Conservation (phyloP, 2,888 invertebrate genomes). For the Limnephilus auricula region DNA sequence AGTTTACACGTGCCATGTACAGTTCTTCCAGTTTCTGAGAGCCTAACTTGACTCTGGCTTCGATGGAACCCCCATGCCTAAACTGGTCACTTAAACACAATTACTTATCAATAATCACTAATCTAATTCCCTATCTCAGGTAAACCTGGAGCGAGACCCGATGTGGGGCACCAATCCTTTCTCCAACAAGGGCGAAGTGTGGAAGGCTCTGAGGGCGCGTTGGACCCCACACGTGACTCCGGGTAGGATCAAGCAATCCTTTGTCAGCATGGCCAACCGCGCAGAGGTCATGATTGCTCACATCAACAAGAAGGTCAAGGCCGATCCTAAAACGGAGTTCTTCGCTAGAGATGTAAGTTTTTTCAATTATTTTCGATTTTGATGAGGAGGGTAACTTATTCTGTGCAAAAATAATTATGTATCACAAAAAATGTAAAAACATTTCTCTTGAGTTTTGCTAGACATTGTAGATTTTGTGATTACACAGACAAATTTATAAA, state of each 20-base stretch:
- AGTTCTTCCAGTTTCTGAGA: too few relatives aligned
- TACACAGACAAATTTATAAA: not conserved
- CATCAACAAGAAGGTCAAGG: not conserved
- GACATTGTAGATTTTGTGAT: too few relatives aligned
- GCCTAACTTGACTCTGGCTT: too few relatives aligned
- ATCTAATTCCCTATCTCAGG: not conserved
- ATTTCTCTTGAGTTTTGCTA: not conserved
- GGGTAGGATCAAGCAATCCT: not conserved
- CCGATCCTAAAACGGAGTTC: not conserved
- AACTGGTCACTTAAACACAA: too few relatives aligned
- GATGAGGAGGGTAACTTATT: not conserved
- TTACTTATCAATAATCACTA: not conserved
- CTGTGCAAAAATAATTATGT: not conserved
- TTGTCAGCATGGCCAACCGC: not conserved
- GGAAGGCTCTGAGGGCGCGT: not conserved
- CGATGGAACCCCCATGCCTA: too few relatives aligned
- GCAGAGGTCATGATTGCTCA: not conserved
- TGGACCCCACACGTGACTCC: not conserved
- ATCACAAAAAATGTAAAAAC: not conserved
- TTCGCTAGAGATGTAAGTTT: not conserved
- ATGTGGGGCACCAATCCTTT: constrained; percentile 20
- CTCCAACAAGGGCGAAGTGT: not conserved
- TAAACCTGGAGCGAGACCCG: constrained; percentile 2
- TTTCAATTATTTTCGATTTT: not conserved
- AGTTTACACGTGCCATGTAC: too few relatives aligned